These are phyloP conservation scores for Orthosia gothica DNA, from an alignment of 2,888 invertebrate genomes.

Conservation along the genomic window DNA sequence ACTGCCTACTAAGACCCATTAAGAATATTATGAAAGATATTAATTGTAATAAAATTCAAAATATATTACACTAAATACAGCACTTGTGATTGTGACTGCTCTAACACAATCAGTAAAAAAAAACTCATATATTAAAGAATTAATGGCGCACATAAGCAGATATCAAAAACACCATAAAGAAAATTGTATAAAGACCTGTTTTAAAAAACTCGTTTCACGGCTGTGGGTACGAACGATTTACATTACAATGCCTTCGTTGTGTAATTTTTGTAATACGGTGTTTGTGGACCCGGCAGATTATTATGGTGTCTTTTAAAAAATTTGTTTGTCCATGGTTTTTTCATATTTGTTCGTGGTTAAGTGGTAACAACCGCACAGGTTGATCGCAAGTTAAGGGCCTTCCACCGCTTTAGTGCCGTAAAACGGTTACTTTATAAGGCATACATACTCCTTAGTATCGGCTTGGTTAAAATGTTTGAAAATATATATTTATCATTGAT, in stretches of 20 bases:
- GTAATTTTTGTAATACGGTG: conserved; percentile 48
- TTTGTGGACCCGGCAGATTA: background rate
- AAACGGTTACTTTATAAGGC: too few species aligned
- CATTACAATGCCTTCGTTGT: conserved; percentile 44
- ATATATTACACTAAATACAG: conserved; percentile 17
- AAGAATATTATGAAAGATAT: conserved; percentile 15
- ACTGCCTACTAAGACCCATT: conserved; percentile 1
- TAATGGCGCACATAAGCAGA: conserved; percentile 31
- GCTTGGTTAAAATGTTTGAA: too few species aligned
- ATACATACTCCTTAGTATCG: too few species aligned
- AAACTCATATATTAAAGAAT: conserved; percentile 41
- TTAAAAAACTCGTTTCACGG: conserved; percentile 56
- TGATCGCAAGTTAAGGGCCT: too few species aligned
- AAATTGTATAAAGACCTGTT: conserved; percentile 45
- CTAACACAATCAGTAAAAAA: conserved; percentile 28
- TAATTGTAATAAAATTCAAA: conserved; percentile 16
- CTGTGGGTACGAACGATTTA: conserved; percentile 38
- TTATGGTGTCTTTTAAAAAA: background rate
- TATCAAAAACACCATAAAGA: conserved; percentile 34
- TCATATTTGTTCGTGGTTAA: background rate
- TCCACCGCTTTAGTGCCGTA: too few species aligned
- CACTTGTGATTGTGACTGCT: conserved; percentile 16
- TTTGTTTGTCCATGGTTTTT: background rate
- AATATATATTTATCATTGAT: too few species aligned
- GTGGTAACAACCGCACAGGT: too few species aligned